Evolutionary conservation across 1,140 invertebrate genomes (phyloP), one percentile per base, ranked within the genome.

Genomic region (Lepidurus couesii): DNA sequence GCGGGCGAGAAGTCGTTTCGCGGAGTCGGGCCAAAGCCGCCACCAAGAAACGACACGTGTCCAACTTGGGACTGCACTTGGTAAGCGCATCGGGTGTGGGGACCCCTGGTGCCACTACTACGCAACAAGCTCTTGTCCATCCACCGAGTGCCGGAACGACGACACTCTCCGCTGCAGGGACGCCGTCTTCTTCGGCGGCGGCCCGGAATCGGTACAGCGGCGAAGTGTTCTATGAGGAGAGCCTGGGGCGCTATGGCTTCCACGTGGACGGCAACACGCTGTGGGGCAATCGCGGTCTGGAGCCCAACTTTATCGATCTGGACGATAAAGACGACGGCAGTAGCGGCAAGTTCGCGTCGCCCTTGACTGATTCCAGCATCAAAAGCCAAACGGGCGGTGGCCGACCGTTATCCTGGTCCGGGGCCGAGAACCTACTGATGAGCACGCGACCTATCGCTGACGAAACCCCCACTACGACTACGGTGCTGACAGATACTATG

Each of bases 1-100:
- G 93, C 81, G 93, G 93, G 77, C 87, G 93, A 77, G 93, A 95
- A 86, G 88, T 95, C 74, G 94, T 92, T 84, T 94, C 92, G 45
- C 92, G 93, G 83, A 94, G 92, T 84, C 92, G 93, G 87, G 91
- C 92, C 53, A 65, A 87, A 92, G 81, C 93, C 92, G 84, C 87
- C 90, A 80, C 74, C 24, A 34, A 24, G 34, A 53, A 26, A 78
- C 44, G 84, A 83, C 82, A 84, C 77, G 83, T 65, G 0, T 65
- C 53, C 53, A 13, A 65, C 21, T 21, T 65, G 53, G 53, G 53
- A 3, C 13, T 65, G 74, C 42, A 75, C 42, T 43, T 21, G 78
- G 44, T 45, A 24, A 21, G 21, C 73, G 34, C 78, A 74, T n/a
- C 78, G 78, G 44, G 75, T 75, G 47, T 75, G 43, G 34, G 42